Percentiles rank a stretch among this genome's conserved stretches.
These are phyloP conservation scores for Eidolon dupreanum DNA, from an alignment of 2,797 vertebrate species.

Conservation along the genomic window DNA sequence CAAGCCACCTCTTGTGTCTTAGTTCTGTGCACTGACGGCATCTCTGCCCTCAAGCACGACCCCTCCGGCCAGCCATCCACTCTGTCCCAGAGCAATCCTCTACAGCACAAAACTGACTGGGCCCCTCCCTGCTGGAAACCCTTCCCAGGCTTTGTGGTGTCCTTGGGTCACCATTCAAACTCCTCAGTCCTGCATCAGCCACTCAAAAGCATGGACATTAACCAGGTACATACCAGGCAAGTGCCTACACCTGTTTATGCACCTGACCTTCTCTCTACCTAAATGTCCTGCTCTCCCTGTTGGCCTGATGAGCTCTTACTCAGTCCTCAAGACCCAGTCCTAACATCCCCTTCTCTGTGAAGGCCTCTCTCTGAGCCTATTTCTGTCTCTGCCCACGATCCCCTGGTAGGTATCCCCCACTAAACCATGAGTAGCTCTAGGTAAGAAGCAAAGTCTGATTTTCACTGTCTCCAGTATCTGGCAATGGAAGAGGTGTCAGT, in stretches of 20 bases:
- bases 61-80: neutral
- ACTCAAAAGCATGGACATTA: neutral
- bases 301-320: neutral
- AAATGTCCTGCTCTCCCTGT: neutral
- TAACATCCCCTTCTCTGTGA: neutral
- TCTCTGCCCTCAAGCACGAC: neutral
- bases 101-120: neutral
- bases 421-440: neutral
- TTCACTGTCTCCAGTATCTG: neutral
- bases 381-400: neutral
- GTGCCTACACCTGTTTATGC: neutral
- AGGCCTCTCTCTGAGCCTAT: neutral
- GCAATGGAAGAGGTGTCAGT: neutral
- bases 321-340: neutral
- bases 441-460: neutral
- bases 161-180: neutral
- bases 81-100: neutral
- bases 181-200: too few relatives aligned
- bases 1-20: fast-evolving
- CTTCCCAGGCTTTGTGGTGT: neutral
- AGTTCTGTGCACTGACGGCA: neutral
- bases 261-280: neutral
- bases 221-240: neutral
- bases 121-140: neutral
- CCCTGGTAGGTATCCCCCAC: neutral